These are phyloP conservation scores for Dunckerocampus dactyliophorus DNA, from an alignment of 2,113 vertebrate species.

Conservation along the genomic window DNA sequence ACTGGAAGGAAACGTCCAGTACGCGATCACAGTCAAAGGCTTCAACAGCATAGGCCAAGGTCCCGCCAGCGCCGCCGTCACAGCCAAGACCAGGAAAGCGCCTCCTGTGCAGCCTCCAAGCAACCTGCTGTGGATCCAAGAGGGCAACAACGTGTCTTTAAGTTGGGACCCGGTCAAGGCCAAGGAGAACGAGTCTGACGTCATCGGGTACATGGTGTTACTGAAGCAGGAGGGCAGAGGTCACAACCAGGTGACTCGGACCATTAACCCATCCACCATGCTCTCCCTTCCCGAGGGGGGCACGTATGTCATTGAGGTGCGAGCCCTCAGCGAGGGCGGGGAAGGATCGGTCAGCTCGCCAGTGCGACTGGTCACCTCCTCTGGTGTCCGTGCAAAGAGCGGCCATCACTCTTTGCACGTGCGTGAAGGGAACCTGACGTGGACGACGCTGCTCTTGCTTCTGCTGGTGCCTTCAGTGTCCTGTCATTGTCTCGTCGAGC, in stretches of 20 bases:
- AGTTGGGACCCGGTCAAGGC: slow-evolving; percentile 89
- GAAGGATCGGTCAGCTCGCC: slow-evolving; percentile 86
- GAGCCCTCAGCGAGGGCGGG: slow-evolving; percentile 88
- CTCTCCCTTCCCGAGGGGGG: slow-evolving; percentile 87
- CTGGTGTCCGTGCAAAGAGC: slow-evolving; percentile 91
- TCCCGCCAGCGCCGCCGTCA: slow-evolving; percentile 78
- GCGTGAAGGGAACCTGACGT: slow-evolving; percentile 56
- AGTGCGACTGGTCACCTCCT: slow-evolving; percentile 87
- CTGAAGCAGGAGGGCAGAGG: slow-evolving; percentile 88
- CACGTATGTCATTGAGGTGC: slow-evolving; percentile 90
- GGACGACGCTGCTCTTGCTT: slow-evolving; percentile 79
- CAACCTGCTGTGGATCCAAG: slow-evolving; percentile 90
- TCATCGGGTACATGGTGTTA: slow-evolving; percentile 94
- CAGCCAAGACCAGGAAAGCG: slow-evolving; percentile 82
- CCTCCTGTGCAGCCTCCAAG: slow-evolving; percentile 86
- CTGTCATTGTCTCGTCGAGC: slow-evolving; percentile 52
- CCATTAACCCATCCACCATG: slow-evolving; percentile 85
- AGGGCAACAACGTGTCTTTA: slow-evolving; percentile 87
- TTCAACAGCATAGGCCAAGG: slow-evolving; percentile 93
- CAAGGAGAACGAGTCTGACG: slow-evolving; percentile 89
- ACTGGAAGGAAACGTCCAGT: slow-evolving; percentile 85
- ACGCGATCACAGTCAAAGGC: slow-evolving; percentile 85
- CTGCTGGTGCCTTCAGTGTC: slow-evolving; percentile 82
- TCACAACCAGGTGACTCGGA: slow-evolving; percentile 87
- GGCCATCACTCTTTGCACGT: slow-evolving; percentile 76